Conservation (phyloP, 2,797 vertebrate species). For the Gouania willdenowi region DNA sequence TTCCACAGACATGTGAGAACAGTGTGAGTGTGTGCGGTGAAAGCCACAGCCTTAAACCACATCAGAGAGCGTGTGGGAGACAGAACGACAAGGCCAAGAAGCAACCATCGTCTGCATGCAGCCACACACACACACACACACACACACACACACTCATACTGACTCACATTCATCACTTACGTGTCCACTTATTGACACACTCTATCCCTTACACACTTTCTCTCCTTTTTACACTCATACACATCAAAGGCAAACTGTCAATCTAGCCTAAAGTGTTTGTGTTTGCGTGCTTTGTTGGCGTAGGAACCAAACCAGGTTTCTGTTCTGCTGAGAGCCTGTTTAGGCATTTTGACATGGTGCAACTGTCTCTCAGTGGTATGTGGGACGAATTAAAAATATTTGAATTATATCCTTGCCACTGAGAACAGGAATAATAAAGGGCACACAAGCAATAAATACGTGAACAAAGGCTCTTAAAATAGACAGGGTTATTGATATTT, state of each 20-base stretch:
- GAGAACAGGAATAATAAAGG: constrained; percentile 32
- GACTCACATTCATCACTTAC: no score
- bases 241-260: constrained; percentile 47
- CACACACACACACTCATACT: constrained; percentile 20
- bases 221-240: constrained; percentile 1
- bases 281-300: constrained; percentile 53
- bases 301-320: constrained; percentile 36
- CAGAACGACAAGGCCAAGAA: constrained; percentile 72
- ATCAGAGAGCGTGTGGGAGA: constrained; percentile 71
- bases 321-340: constrained; percentile 48
- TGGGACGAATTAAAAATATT: constrained; percentile 45
- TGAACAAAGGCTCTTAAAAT: constrained; percentile 31
- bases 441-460: constrained; percentile 11
- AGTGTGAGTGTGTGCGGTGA: constrained; percentile 68
- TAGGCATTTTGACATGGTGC: constrained; percentile 19
- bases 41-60: constrained; percentile 70
- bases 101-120: constrained; percentile 66
- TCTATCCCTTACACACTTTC: constrained; percentile 20
- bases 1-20: constrained; percentile 73
- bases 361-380: constrained; percentile 36
- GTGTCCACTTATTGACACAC: constrained; percentile 46
- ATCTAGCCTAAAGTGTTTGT: constrained; percentile 58
- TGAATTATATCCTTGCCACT: constrained; percentile 16
- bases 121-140: constrained; percentile 56
- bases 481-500: neutral